Percentiles rank a stretch among this genome's conserved stretches.
Evolutionary conservation across 2,797 vertebrate species (phyloP).

Genomic region (Danio tinwini): DNA sequence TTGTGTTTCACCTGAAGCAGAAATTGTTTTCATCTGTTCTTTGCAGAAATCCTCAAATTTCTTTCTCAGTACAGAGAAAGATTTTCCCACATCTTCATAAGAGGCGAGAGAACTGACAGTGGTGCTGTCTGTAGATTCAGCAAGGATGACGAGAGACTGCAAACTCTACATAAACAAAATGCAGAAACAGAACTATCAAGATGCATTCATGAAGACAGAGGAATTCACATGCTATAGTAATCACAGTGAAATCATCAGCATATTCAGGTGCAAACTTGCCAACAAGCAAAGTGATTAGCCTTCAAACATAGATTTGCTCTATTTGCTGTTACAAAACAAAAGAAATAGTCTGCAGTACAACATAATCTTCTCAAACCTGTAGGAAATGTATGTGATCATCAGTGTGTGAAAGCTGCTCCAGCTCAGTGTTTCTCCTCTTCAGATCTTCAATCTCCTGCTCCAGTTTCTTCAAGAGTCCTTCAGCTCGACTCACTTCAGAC

Average conservation of each 20-base stretch:
- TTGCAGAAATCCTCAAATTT: conserved; percentile 45
- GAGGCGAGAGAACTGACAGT: conserved; percentile 22
- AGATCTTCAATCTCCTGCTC: conserved; percentile 16
- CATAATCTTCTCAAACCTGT: too few relatives aligned
- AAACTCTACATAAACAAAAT: neutral
- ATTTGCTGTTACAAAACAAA: too few relatives aligned
- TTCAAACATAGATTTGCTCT: too few relatives aligned
- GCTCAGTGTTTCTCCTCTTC: neutral
- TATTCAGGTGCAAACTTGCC: too few relatives aligned
- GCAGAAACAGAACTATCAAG: neutral
- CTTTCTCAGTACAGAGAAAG: conserved; percentile 31
- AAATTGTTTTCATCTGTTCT: conserved; percentile 33
- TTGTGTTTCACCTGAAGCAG: neutral
- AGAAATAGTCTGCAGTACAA: too few relatives aligned
- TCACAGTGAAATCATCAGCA: too few relatives aligned
- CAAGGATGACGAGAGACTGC: neutral
- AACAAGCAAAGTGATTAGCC: too few relatives aligned
- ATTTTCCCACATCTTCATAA: conserved; percentile 38
- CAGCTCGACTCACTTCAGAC: neutral
- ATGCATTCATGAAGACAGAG: too few relatives aligned
- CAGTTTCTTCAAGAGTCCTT: neutral
- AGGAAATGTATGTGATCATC: neutral
- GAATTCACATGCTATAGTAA: too few relatives aligned
- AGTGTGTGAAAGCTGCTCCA: neutral
- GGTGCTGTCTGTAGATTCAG: conserved; percentile 41